Percentiles rank a stretch among this genome's conserved stretches.
Conservation (phyloP, 2,797 vertebrate genomes). For the Syngnathus rostellatus region DNA sequence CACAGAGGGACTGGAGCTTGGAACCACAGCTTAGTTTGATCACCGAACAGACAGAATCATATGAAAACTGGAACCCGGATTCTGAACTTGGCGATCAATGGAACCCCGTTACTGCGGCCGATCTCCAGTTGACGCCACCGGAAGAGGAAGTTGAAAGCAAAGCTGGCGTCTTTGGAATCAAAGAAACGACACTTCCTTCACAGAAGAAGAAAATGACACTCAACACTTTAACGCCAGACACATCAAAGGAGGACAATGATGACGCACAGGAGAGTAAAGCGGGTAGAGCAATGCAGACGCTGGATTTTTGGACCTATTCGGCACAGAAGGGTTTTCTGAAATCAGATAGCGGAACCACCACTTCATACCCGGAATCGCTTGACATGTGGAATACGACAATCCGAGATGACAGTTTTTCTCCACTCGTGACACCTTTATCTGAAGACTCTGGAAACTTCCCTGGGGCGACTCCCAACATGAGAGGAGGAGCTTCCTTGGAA, state of each 20-base stretch:
- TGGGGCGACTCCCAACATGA: constrained; percentile 21
- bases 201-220: constrained; percentile 34
- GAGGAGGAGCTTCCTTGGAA: constrained; percentile 45
- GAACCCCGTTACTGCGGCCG: constrained; percentile 42
- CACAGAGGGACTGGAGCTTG: constrained; percentile 34
- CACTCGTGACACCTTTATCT: constrained; percentile 72
- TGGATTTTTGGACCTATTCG: constrained; percentile 63
- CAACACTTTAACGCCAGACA: constrained; percentile 58
- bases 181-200: constrained; percentile 24
- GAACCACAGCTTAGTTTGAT: constrained; percentile 61
- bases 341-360: constrained; percentile 55
- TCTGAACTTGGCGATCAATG: constrained; percentile 38
- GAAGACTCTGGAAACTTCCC: constrained; percentile 67
- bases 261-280: constrained; percentile 33
- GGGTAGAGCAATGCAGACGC: constrained; percentile 35
- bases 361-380: constrained; percentile 53
- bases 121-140: constrained; percentile 60
- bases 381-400: constrained; percentile 67
- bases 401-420: constrained; percentile 70
- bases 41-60: constrained; percentile 46
- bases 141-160: constrained; percentile 45
- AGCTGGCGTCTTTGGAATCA: constrained; percentile 10
- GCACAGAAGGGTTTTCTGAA: constrained; percentile 62
- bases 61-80: constrained; percentile 48
- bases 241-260: constrained; percentile 64